These are phyloP conservation scores for Neoarius graeffei DNA, from an alignment of 2,113 vertebrate genomes.

Conservation along the genomic window DNA sequence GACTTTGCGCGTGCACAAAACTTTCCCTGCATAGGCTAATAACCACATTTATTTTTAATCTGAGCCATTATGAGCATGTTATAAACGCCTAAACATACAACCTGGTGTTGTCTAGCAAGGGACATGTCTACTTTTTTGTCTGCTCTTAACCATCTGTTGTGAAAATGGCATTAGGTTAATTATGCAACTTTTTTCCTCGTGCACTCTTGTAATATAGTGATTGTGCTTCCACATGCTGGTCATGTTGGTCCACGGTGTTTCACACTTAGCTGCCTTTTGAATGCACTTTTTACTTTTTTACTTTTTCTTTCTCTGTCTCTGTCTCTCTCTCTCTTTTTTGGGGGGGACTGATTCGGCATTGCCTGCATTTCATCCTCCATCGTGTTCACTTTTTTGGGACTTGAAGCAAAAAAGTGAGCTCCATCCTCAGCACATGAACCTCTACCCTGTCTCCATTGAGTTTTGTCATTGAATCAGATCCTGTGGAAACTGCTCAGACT, in stretches of 20 bases:
- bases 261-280: constrained; percentile 70
- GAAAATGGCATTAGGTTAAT: constrained; percentile 77
- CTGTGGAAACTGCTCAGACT: constrained; percentile 65
- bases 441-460: constrained; percentile 74
- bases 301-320: constrained; percentile 78
- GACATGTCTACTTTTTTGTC: neutral
- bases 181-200: neutral
- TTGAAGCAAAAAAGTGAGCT: constrained; percentile 80
- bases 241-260: constrained; percentile 77
- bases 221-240: constrained; percentile 90
- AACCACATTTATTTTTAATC: neutral
- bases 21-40: constrained; percentile 6
- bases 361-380: too few species aligned
- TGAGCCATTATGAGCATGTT: neutral
- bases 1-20: constrained; percentile 14
- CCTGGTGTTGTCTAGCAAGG: neutral
- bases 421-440: constrained; percentile 73
- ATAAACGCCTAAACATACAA: neutral
- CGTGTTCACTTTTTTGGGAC: constrained; percentile 69
- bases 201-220: constrained; percentile 33
- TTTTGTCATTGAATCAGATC: constrained; percentile 63
- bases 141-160: constrained; percentile 62
- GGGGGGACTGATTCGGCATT: constrained; percentile 29
- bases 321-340: constrained; percentile 75
- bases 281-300: constrained; percentile 72